A percentile compares a stretch with the other conserved stretches of the same genome.
Evolutionary conservation across 2,113 vertebrate species (phyloP).

Genomic region (Nothoprocta pentlandii): DNA sequence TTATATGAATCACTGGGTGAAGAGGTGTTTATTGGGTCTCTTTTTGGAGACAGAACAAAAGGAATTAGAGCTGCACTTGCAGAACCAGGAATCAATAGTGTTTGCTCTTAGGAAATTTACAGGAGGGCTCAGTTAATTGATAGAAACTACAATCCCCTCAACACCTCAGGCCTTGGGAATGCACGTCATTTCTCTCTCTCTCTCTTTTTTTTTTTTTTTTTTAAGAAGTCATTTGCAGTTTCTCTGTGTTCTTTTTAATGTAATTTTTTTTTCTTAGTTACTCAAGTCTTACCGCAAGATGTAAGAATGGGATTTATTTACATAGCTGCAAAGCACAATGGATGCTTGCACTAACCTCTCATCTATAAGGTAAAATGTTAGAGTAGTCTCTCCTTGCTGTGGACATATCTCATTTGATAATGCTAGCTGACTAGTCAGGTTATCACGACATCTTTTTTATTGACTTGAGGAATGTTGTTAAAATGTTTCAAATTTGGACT

Average conservation of each 20-base stretch:
- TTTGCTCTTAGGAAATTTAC: slow-evolving; percentile 30
- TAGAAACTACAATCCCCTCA: neutral
- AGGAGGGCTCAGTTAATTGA: slow-evolving; percentile 55
- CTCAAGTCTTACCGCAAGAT: neutral
- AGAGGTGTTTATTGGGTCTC: neutral
- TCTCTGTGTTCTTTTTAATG: neutral
- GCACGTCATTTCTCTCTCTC: neutral
- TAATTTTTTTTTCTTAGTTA: neutral
- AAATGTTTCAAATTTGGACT: neutral
- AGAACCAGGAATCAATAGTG: slow-evolving; percentile 55
- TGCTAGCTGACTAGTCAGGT: neutral
- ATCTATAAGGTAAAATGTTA: neutral
- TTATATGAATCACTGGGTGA: neutral
- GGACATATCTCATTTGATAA: neutral
- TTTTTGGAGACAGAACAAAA: neutral
- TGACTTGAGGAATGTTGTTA: neutral
- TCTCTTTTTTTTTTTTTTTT: too few relatives aligned
- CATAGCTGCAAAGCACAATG: neutral
- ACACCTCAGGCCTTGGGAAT: neutral
- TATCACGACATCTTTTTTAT: neutral
- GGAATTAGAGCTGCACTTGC: slow-evolving; percentile 21
- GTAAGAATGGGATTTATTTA: neutral
- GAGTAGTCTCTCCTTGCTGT: neutral
- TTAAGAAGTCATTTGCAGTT: neutral
- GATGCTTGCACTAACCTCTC: neutral